Evolutionary conservation across 1,140 invertebrate species (phyloP), one percentile per base, ranked within the genome.

Genomic region (Chironomus tepperi): DNA sequence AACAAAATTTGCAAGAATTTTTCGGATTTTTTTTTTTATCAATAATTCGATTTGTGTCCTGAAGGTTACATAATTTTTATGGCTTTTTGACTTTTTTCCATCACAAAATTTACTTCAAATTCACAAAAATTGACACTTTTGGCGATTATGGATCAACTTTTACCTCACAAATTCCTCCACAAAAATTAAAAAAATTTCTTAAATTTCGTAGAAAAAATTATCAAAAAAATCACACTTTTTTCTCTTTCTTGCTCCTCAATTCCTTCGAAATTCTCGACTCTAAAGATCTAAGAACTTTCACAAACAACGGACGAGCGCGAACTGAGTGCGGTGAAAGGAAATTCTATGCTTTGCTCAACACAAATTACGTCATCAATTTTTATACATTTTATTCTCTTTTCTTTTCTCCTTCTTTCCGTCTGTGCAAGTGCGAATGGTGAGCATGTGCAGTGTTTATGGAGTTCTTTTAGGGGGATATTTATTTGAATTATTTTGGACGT

Each of bases 331-430:
- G 12, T n/a, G 12, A 57, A 57, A 57, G 47, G 47, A n/a, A 57
- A n/a, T 57, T 57, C n/a, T 57, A 15, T 57, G 47, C 47, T 57
- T 57, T 57, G 47, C 47, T 57, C 47, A 57, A 57, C 47, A 57
- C 47, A n/a, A 12, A 57, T 57, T 57, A n/a, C 47, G 47, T 57
- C 47, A 57, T 57, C 47, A 57, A 12, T 57, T 57, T 57, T 57
- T n/a, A n/a, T n/a, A n/a, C n/a, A n/a, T n/a, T 34, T 34, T 34
- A 34, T 34, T 34, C 24, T 34, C 24, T 34, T 34, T 34, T 34
- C 24, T 34, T 34, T n/a, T 57, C 47, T 57, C 47, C 47, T 34
- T 34, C 5, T 34, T 34, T 5, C 5, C 24, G 24, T 34, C 24
- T 34, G 24, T 34, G n/a, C 47, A n/a, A 5, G 47, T 15, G 12